phyloP scores from a whole-genome alignment of 1,140 invertebrate genomes.

The Scaptomyza pallida region DNA sequence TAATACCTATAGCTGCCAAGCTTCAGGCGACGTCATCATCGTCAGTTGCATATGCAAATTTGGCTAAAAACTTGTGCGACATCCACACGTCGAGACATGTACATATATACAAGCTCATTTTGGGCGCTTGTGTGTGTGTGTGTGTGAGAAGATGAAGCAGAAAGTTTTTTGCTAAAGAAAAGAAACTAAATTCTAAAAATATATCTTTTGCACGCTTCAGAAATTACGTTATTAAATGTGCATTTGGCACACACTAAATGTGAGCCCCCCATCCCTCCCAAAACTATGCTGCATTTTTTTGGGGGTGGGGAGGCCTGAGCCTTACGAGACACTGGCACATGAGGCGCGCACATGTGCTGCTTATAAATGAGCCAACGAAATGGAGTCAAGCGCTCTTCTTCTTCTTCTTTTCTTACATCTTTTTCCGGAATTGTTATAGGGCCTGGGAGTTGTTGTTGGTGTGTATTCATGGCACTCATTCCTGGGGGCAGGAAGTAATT shows the following conservation, averaged over 20 bases:
- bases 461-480: conserved; percentile 27
- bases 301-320: conserved; percentile 29
- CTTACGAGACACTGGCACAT: conserved; percentile 58
- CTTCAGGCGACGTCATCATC: conserved; percentile 66
- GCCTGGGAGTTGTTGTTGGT: not conserved
- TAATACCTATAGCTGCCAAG: conserved; percentile 50
- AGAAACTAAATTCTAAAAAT: conserved; percentile 76
- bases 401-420: conserved; percentile 4
- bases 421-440: not conserved
- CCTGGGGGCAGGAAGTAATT: conserved; percentile 58
- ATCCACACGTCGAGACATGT: conserved; percentile 58
- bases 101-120: conserved; percentile 17
- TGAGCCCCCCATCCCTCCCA: conserved; percentile 10
- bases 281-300: not conserved
- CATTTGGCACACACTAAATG: conserved; percentile 81
- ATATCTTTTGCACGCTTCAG: conserved; percentile 81
- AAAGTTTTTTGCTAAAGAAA: conserved; percentile 56
- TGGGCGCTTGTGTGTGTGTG: conserved; percentile 43
- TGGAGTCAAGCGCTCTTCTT: conserved; percentile 40
- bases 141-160: conserved; percentile 67
- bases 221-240: conserved; percentile 83
- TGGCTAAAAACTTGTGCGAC: conserved; percentile 73
- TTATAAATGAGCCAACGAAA: conserved; percentile 65
- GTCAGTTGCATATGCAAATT: conserved; percentile 80
- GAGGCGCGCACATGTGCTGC: conserved; percentile 60